Base-by-base conservation (phyloP, 2,888 invertebrate species). In the Noctua janthe region DNA sequence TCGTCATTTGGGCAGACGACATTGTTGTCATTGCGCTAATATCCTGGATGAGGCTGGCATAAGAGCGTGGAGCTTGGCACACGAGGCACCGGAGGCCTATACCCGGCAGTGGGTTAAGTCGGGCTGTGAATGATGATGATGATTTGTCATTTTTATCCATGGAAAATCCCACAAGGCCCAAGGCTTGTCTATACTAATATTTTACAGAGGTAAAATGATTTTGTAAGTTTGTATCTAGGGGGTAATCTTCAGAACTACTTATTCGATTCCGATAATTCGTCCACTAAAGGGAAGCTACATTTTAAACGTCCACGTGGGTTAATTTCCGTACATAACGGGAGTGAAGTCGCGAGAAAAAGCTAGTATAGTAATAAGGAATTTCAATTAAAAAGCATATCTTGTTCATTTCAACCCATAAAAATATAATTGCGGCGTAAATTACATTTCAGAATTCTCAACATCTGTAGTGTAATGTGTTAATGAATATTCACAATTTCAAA, bases 401-500 rank as follows among this genome's bases (percentile, higher is more conserved):
- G 56, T 10, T 59, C 5, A 43, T 29, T 66, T 35, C 17, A 17
- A 11, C 10, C 67, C 29, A 54, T 67, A 39, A 72, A 49, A 72
- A 51, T 35, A 23, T n/a, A 20, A 17, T 56, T 54, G 56, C 15
- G 51, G 10, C 43, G 7, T 71, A 56, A 43, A 72, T n/a, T 39
- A 54, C n/a, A 11, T 74, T 54, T 54, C 49, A 39, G 49, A 85
- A 81, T 76, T 35, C 66, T 20, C 20, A 71, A 85, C 67, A 66
- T 29, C 35, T 73, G 70, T 73, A 56, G 15, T 17, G 73, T 70
- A 75, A 75, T 74, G 39, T 51, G 39, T 29, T 75, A 73, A 82
- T 78, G 29, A 76, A 76, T 83, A 83, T 85, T 85, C 51, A 78
- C 73, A 67, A 64, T 64, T 64, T 35, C 17, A 64, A 39, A 39